These are phyloP conservation scores for Danio tinwini DNA, from an alignment of 2,797 vertebrate species.

Conservation along the genomic window DNA sequence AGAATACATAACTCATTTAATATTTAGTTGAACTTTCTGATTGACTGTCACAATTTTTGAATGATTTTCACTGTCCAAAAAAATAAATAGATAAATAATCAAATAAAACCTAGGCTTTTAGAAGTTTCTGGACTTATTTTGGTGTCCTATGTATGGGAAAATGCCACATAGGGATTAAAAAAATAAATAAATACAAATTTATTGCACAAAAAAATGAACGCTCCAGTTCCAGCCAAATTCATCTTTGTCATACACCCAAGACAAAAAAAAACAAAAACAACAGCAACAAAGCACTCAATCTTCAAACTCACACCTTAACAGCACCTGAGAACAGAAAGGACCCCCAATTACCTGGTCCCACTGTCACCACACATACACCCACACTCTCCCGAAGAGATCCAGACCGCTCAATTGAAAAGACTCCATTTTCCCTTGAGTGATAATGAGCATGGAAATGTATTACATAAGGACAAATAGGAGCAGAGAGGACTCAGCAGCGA, in stretches of 20 bases:
- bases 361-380: constrained; percentile 58
- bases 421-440: constrained; percentile 46
- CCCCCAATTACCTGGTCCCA: constrained; percentile 37
- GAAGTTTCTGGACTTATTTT: too few relatives aligned
- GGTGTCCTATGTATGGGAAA: neutral
- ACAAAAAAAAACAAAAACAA: constrained; percentile 8
- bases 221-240: neutral
- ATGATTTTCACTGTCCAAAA: neutral
- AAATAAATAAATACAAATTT: neutral
- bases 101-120: too few relatives aligned
- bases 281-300: constrained; percentile 9
- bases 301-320: constrained; percentile 5
- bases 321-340: constrained; percentile 37
- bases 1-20: neutral
- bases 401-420: constrained; percentile 36
- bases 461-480: constrained; percentile 51
- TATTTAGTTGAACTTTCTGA: neutral
- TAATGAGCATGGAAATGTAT: constrained; percentile 61
- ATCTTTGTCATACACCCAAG: constrained; percentile 17
- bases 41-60: neutral
- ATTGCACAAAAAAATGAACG: neutral
- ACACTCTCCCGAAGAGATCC: constrained; percentile 51
- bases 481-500: constrained; percentile 40
- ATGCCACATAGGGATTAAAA: constrained; percentile 1
- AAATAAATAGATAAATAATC: too few relatives aligned